phyloP scores from a whole-genome alignment of 2,797 vertebrate genomes.

The Fratercula arctica region DNA sequence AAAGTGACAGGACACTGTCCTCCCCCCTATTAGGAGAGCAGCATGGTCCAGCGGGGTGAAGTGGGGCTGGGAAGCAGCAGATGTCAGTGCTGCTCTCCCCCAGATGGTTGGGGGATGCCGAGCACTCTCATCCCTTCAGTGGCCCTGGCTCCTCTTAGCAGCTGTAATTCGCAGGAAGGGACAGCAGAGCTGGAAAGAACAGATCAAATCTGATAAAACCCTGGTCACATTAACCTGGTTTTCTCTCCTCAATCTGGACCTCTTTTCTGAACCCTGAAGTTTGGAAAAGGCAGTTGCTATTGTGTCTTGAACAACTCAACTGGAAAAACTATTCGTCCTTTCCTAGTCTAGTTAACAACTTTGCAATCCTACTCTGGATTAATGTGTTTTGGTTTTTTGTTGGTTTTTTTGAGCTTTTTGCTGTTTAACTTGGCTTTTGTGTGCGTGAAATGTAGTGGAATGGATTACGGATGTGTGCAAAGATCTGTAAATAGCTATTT shows the following conservation, averaged over 20 bases:
- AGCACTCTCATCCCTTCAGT: rapidly evolving
- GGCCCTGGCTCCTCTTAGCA: neutral
- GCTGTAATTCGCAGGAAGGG: neutral
- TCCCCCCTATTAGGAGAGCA: neutral
- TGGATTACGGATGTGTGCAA: constrained; percentile 7
- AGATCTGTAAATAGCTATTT: constrained; percentile 38
- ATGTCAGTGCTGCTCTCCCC: neutral
- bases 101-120: neutral
- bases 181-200: neutral
- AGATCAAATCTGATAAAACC: neutral
- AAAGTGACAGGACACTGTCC: neutral
- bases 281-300: neutral
- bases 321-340: neutral
- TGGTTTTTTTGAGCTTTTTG: neutral
- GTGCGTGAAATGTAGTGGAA: neutral
- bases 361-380: neutral
- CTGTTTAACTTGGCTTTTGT: constrained; percentile 23
- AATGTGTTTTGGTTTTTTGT: neutral
- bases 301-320: neutral
- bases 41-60: rapidly evolving
- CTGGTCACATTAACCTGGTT: neutral
- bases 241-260: neutral
- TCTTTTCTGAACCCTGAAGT: neutral
- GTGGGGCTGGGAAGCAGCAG: rapidly evolving
- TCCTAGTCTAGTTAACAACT: neutral